A percentile compares a stretch with the other conserved stretches of the same genome.
phyloP scores from a whole-genome alignment of 2,797 vertebrate genomes.

The Tinamus major region DNA sequence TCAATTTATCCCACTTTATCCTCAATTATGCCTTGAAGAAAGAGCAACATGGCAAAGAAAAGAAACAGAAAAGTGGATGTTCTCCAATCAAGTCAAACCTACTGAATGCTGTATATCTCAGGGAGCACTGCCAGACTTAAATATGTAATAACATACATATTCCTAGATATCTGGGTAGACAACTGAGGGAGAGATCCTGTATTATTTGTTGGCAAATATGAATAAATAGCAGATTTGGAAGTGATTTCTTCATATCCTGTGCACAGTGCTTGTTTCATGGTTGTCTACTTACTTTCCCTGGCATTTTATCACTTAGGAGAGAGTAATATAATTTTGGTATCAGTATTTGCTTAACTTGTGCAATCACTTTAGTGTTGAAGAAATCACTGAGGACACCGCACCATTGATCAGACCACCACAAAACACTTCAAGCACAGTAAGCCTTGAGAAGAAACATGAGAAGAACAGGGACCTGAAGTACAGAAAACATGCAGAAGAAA shows the following conservation, averaged over 20 bases:
- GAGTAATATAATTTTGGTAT: background rate
- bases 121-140: background rate
- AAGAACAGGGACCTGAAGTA: background rate
- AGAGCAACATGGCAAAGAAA: background rate
- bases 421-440: background rate
- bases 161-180: background rate
- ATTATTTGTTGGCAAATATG: background rate
- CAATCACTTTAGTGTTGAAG: background rate
- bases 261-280: no score
- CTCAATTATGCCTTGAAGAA: background rate
- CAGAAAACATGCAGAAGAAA: background rate
- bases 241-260: background rate
- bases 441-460: background rate
- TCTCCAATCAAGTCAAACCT: background rate
- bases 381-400: background rate
- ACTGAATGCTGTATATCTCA: background rate
- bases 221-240: background rate
- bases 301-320: background rate
- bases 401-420: background rate
- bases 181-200: background rate
- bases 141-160: rapidly evolving
- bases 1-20: background rate
- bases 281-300: background rate
- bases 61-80: background rate
- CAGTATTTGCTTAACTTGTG: background rate